Base-by-base conservation (phyloP, 2,797 vertebrate species). In the Chelon labrosus region DNA sequence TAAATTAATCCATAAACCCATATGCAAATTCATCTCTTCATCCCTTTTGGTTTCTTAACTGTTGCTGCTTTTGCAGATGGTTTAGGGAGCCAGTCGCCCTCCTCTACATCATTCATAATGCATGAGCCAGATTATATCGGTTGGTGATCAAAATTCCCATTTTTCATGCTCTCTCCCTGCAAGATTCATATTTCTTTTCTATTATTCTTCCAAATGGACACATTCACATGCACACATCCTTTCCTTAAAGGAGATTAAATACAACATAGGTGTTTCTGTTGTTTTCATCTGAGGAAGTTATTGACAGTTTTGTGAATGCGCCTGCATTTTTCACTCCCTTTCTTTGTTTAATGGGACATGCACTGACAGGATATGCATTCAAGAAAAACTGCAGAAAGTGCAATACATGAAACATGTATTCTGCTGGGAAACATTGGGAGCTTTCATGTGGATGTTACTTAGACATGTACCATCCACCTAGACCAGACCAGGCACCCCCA, bases 1-100 rank as follows among this genome's bases (percentile, higher is more conserved):
- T 86, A 73, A 85, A 89, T 90, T 72, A 87, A 88, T 89, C 76
- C 77, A 81, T 82, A 82, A 80, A 77, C 53, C 22, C 47, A 7
- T 51, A 85, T 83, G 80, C 77, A 86, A 89, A 79, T 84, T 51
- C 5, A 60, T 64, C 59, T 84, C 46, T 68, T 79, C 67, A 59
- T 69, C 57, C 63, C 63, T 31, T 74, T 71, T 56, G 58, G 39
- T 81, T 88, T 80, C 53, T 68, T 65, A 70, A 73, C 79, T 69
- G 62, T 59, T 65, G 19, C 61, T 74, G 65, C 80, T 75, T 82
- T 59, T 85, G 75, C 44, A 65, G 70, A 75, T 57, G 64, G 59
- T 81, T 75, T 66, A 38, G 53, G 52, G 60, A 77, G 67, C n/a
- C 65, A 19, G 51, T 68, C 37, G 2, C 25, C 58, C 49, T 67